Evolutionary conservation across 2,113 vertebrate genomes (phyloP).

Genomic region (Noctilio leporinus): DNA sequence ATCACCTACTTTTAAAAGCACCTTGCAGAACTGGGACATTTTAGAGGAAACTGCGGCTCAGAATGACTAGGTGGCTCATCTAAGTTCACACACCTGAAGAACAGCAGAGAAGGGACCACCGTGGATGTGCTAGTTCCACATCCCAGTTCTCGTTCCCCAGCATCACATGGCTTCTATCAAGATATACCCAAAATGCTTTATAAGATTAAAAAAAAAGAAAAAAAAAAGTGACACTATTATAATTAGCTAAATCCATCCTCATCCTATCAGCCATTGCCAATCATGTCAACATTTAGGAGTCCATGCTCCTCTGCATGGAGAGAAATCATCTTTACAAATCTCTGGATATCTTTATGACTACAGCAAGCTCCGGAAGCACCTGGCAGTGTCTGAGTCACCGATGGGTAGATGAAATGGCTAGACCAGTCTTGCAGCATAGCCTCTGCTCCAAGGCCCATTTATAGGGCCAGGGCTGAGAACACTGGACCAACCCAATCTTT

Average conservation of each 20-base stretch:
- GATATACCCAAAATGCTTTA: background rate
- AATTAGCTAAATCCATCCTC: background rate
- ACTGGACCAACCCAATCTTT: background rate
- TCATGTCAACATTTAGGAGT: background rate
- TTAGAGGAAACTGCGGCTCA: background rate
- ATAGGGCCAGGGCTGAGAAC: background rate
- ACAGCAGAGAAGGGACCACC: background rate
- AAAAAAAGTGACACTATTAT: background rate
- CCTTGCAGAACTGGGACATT: background rate
- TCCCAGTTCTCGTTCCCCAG: background rate
- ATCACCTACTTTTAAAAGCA: background rate
- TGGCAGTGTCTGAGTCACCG: background rate
- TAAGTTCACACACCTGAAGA: background rate
- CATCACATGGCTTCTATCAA: background rate
- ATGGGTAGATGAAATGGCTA: background rate
- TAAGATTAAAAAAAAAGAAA: background rate
- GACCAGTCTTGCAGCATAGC: background rate
- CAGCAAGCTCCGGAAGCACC: background rate
- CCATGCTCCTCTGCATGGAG: background rate
- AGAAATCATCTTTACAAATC: background rate
- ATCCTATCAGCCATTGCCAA: background rate
- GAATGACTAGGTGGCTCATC: background rate
- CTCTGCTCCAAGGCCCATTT: background rate
- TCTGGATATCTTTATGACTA: background rate
- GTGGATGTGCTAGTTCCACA: background rate